Evolutionary conservation across 1,140 invertebrate species (phyloP), one percentile per base, ranked within the genome.

Genomic region (Eupeodes corollae): DNA sequence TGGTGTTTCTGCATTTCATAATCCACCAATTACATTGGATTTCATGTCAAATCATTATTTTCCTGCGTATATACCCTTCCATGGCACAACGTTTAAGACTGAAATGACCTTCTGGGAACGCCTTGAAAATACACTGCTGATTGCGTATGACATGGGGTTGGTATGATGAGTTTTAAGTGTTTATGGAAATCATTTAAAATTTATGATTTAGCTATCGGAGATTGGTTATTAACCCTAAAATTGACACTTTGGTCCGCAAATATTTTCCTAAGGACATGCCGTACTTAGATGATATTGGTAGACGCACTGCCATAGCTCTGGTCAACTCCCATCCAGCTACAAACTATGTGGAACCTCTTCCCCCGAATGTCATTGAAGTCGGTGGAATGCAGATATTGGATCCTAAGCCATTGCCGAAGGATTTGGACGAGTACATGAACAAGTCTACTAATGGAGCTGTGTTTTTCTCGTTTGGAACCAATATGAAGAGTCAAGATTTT

Each of bases 291-390:
- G 43, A 44, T 2, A 14, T n/a, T 1, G 44, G 30, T 10, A 52
- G 56, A 26, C 44, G 44, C 0, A 49, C 61, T 2, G 57, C 59
- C 26, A 9, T 74, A 1, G 52, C 68, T 12, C 52, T 77, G 12
- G 55, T 70, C 0, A 75, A 76, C 46, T 59, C 63, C 1, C 63
- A 75, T 55, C 61, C 70, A 11, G 53, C 60, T 2, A 48, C 73
- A 5, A 68, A 73, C 39, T 62, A 63, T 52, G 52, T 69, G 5
- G 57, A 69, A 39, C 63, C 72, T 9, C 44, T 73, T 21, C 52
- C 71, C 6, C 72, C 75, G n/a, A 72, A 73, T 53, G 60, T 77
- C 1, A 67, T 78, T 15, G 69, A 74, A 54, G 69, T 78, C 5
- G 75, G 73, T 21, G 76, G 75, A 1, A 51, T 78, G 8, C 75